Conservation (phyloP, 2,888 invertebrate species). For the Leptinotarsa tumamoca region DNA sequence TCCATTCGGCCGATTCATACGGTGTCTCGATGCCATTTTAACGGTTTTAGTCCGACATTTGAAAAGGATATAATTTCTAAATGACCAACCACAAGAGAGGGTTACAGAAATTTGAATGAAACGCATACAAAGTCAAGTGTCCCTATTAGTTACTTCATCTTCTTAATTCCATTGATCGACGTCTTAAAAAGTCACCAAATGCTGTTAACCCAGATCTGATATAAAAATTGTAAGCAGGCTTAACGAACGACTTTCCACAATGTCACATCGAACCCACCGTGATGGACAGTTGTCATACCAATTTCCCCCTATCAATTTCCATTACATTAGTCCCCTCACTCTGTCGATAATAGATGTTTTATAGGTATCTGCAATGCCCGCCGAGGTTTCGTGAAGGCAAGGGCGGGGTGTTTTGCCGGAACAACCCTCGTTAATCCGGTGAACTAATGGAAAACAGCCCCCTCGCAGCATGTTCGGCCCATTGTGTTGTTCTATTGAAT, state of each 20-base stretch:
- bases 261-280: constrained; percentile 37
- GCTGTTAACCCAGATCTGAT: constrained; percentile 22
- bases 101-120: neutral
- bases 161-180: constrained; percentile 16
- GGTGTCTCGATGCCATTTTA: no score
- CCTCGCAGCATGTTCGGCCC: constrained; percentile 60
- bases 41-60: no score
- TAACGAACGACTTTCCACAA: constrained; percentile 44
- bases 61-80: neutral
- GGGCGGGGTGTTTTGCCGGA: constrained; percentile 53
- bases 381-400: constrained; percentile 49
- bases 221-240: constrained; percentile 46
- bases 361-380: constrained; percentile 49
- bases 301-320: constrained; percentile 50
- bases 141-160: neutral
- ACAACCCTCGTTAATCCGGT: constrained; percentile 60
- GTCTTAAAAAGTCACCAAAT: constrained; percentile 22
- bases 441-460: constrained; percentile 63
- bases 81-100: neutral
- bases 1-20: no score
- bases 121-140: neutral
- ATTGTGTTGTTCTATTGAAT: constrained; percentile 65
- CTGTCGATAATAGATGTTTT: constrained; percentile 51
- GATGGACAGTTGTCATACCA: constrained; percentile 48
- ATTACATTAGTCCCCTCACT: constrained; percentile 46